Conservation (phyloP, 53 echinoderm and acorn worm genomes). For the Hippasteria phrygiana region DNA sequence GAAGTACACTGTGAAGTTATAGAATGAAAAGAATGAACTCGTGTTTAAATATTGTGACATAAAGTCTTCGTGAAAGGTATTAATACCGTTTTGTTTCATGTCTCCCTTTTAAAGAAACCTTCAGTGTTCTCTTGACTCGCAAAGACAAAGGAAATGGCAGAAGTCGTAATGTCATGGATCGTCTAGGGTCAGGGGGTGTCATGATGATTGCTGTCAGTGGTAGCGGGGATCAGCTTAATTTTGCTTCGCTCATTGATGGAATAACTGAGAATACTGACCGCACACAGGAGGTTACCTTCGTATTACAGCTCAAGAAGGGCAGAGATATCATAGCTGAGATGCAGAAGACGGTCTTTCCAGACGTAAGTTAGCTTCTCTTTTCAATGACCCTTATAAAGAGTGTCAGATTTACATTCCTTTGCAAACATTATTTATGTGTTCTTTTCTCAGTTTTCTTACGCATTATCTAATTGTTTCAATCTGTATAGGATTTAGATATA, state of each 20-base stretch:
- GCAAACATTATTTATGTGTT: background rate
- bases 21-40: no score
- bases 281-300: slow-evolving; percentile 63
- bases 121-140: slow-evolving; percentile 81
- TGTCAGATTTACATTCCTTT: background rate
- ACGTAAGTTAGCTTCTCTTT: slow-evolving; percentile 60
- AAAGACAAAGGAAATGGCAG: slow-evolving; percentile 67
- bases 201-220: slow-evolving; percentile 81
- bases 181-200: slow-evolving; percentile 83
- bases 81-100: background rate
- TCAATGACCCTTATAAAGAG: background rate
- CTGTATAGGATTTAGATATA: slow-evolving; percentile 74
- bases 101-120: slow-evolving; percentile 74
- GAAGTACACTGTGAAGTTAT: no score
- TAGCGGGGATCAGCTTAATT: slow-evolving; percentile 76
- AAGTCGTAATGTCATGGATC: slow-evolving; percentile 28
- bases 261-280: slow-evolving; percentile 80
- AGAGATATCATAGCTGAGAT: slow-evolving; percentile 71
- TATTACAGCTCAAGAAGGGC: slow-evolving; percentile 70
- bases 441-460: background rate
- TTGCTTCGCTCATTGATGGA: slow-evolving; percentile 86
- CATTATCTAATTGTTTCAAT: background rate
- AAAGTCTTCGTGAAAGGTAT: background rate
- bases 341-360: slow-evolving; percentile 57
- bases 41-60: no score